Conservation (phyloP, 2,797 vertebrate species). For the Molossus alvarezi region DNA sequence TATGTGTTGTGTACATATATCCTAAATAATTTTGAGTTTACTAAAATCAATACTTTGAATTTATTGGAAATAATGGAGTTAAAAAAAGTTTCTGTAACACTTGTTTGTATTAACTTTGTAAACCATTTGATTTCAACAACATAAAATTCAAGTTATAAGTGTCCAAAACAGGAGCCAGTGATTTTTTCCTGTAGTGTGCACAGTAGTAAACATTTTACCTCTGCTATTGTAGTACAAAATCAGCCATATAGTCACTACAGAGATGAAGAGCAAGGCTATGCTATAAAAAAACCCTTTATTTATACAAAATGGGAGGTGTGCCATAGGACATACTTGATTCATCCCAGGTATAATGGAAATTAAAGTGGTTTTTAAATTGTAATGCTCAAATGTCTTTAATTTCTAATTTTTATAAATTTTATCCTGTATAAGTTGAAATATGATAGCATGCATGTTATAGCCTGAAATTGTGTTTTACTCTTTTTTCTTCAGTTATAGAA, state of each 20-base stretch:
- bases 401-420: conserved; percentile 44
- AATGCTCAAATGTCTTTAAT: background rate
- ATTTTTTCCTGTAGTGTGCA: background rate
- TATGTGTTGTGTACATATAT: too few relatives aligned
- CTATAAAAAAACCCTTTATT: background rate
- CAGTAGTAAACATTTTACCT: background rate
- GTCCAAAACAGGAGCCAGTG: background rate
- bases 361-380: conserved; percentile 12
- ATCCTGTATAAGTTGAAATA: background rate
- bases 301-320: background rate
- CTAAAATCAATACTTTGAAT: background rate
- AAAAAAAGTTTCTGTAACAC: background rate
- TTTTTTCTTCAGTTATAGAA: background rate
- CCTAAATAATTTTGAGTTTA: conserved; percentile 29
- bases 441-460: background rate
- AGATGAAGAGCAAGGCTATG: background rate
- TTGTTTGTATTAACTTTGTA: conserved; percentile 33
- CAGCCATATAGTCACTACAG: background rate
- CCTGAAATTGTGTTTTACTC: background rate
- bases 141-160: background rate
- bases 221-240: background rate
- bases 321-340: background rate
- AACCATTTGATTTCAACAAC: background rate
- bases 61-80: conserved; percentile 34
- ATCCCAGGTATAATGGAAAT: background rate